Conservation (phyloP, 2,113 vertebrate species). For the Leuciscus idus region DNA sequence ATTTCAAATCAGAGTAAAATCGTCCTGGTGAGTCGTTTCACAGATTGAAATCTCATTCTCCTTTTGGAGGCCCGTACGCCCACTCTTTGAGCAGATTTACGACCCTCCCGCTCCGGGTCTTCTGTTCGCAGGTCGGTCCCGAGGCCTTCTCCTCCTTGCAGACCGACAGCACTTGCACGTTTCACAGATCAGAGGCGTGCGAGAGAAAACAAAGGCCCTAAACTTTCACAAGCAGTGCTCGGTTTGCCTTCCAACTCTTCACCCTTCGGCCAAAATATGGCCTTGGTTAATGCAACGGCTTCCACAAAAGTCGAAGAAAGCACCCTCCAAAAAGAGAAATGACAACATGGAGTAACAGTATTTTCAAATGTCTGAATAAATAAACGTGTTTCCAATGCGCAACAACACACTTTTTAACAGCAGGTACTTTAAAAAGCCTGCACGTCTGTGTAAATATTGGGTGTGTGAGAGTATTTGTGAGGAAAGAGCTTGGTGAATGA, state of each 20-base stretch:
- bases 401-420: slow-evolving; percentile 27
- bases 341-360: slow-evolving; percentile 16
- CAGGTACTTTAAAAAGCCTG: slow-evolving; percentile 33
- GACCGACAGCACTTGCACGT: slow-evolving; percentile 31
- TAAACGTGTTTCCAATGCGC: slow-evolving; percentile 16
- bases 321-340: slow-evolving; percentile 33
- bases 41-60: slow-evolving; percentile 63
- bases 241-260: slow-evolving; percentile 24
- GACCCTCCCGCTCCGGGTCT: slow-evolving; percentile 51
- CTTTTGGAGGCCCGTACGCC: slow-evolving; percentile 40
- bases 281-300: slow-evolving; percentile 36
- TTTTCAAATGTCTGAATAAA: slow-evolving; percentile 47
- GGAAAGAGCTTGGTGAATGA: slow-evolving; percentile 35
- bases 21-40: slow-evolving; percentile 54
- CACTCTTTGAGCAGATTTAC: slow-evolving; percentile 66
- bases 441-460: slow-evolving; percentile 42
- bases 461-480: slow-evolving; percentile 44
- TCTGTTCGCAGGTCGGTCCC: slow-evolving; percentile 58
- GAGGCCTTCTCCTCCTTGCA: slow-evolving; percentile 41
- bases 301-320: not conserved
- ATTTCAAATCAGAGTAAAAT: slow-evolving; percentile 70
- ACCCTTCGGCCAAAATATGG: slow-evolving; percentile 19
- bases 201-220: slow-evolving; percentile 44
- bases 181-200: slow-evolving; percentile 51
- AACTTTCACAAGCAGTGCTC: slow-evolving; percentile 42